These are phyloP conservation scores for Drosophila hamatofila DNA, from an alignment of 2,888 invertebrate genomes.

Conservation along the genomic window DNA sequence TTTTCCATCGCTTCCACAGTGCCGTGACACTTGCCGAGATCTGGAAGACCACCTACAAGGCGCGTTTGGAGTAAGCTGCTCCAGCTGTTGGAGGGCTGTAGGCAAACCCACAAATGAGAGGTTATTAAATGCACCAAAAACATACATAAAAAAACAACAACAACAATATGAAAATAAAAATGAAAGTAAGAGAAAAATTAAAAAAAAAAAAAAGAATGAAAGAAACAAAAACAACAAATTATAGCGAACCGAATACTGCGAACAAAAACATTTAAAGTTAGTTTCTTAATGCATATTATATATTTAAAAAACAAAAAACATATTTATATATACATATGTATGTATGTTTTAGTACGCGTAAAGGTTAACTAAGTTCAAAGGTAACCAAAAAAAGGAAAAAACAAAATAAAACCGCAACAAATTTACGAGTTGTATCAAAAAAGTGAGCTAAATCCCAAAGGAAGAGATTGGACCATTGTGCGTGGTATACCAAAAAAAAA, in stretches of 20 bases:
- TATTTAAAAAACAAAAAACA: constrained; percentile 13
- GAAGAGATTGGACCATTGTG: constrained; percentile 52
- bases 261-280: constrained; percentile 64
- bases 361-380: constrained; percentile 71
- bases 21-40: constrained; percentile 97
- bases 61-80: constrained; percentile 91
- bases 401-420: constrained; percentile 19
- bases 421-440: constrained; percentile 28
- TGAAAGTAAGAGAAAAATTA: neutral
- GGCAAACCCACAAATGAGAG: constrained; percentile 27
- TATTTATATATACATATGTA: constrained; percentile 36
- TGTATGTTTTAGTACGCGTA: constrained; percentile 61
- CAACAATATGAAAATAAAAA: neutral
- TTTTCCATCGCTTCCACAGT: constrained; percentile 98
- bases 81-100: constrained; percentile 6
- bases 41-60: constrained; percentile 98
- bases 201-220: neutral
- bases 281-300: constrained; percentile 74
- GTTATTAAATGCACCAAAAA: constrained; percentile 67
- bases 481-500: constrained; percentile 17
- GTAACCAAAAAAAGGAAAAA: constrained; percentile 26
- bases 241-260: constrained; percentile 45
- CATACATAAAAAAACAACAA: constrained; percentile 28
- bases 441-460: constrained; percentile 47
- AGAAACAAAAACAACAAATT: constrained; percentile 18